Conservation (phyloP, 2,113 vertebrate species). For the Mastomys natalensis region DNA sequence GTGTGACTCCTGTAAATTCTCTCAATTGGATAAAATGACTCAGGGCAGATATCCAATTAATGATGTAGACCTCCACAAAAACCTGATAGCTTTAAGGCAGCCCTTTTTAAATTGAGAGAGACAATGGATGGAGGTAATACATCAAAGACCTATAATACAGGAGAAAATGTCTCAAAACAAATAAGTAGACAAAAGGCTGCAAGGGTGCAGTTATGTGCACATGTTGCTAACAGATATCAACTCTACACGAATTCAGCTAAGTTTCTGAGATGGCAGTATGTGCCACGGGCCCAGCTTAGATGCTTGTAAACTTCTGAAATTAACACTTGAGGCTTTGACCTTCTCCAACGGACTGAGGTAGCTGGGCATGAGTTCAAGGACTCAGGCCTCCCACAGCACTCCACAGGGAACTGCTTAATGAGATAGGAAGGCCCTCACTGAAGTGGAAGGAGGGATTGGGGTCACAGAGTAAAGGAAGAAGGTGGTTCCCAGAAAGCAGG, state of each 20-base stretch:
- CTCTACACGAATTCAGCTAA: not conserved
- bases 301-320: not conserved
- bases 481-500: not conserved
- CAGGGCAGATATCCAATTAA: slow-evolving; percentile 45
- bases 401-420: not conserved
- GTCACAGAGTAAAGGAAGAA: not conserved
- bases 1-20: slow-evolving; percentile 18
- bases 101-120: not conserved
- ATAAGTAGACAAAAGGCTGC: not conserved
- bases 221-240: not conserved
- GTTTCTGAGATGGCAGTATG: not conserved
- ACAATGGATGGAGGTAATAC: not conserved
- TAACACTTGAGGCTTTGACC: not conserved
- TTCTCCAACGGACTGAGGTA: not conserved
- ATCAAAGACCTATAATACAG: not conserved
- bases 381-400: not conserved
- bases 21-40: slow-evolving; percentile 18
- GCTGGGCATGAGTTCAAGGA: not conserved
- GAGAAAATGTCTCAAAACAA: slow-evolving; percentile 6
- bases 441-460: no score
- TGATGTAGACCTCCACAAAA: not conserved
- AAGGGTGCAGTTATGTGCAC: not conserved
- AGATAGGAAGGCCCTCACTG: not conserved
- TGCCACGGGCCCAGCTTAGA: not conserved
- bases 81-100: not conserved